Conservation (phyloP, 2,888 invertebrate species). For the Mimachlamys varia region DNA sequence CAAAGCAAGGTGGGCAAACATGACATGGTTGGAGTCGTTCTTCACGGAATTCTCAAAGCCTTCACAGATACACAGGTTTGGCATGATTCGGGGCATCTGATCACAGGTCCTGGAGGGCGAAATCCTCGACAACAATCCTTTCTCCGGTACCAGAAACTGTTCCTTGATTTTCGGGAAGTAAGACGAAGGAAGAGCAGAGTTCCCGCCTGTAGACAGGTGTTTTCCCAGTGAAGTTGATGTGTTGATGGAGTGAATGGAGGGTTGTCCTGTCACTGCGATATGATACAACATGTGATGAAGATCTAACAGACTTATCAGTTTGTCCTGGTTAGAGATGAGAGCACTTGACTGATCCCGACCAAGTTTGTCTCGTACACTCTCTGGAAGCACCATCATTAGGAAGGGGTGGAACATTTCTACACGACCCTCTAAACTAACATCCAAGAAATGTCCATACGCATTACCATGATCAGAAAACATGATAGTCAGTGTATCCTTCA, state of each 20-base stretch:
- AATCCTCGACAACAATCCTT: constrained; percentile 62
- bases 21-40: constrained; percentile 55
- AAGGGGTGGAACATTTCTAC: constrained; percentile 71
- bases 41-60: constrained; percentile 59
- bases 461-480: constrained; percentile 76
- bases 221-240: neutral
- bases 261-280: constrained; percentile 45
- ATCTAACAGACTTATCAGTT: constrained; percentile 68
- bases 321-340: constrained; percentile 63
- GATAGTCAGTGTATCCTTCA: constrained; percentile 67
- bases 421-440: constrained; percentile 62
- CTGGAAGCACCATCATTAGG: constrained; percentile 69
- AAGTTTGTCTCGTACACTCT: constrained; percentile 55
- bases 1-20: constrained; percentile 68
- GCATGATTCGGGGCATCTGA: constrained; percentile 66
- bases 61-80: constrained; percentile 73
- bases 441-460: constrained; percentile 69
- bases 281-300: constrained; percentile 65
- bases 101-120: constrained; percentile 63
- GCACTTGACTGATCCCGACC: constrained; percentile 55
- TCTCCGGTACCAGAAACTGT: constrained; percentile 55
- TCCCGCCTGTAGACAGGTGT: neutral
- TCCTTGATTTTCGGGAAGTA: neutral
- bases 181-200: neutral
- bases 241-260: neutral